phyloP scores from a whole-genome alignment of 2,797 vertebrate genomes.

The Oreortyx pictus region DNA sequence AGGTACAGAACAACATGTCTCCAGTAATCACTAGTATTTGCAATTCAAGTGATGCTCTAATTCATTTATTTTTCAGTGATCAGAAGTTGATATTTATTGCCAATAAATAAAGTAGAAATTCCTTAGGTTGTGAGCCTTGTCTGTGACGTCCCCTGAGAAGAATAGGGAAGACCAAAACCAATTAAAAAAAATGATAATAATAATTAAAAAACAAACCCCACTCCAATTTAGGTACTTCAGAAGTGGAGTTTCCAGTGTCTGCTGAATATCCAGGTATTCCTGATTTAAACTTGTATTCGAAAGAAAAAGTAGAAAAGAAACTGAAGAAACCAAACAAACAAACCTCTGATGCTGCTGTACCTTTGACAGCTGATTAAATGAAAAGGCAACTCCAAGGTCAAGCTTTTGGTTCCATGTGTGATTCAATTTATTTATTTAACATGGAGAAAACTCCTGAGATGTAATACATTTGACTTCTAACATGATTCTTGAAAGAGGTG shows the following conservation, averaged over 20 bases:
- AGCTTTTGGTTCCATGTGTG: background rate
- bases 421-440: constrained; percentile 20
- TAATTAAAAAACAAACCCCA: too few species aligned
- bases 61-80: background rate
- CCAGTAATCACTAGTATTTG: background rate
- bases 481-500: background rate
- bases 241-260: background rate
- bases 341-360: background rate
- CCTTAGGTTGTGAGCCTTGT: too few species aligned
- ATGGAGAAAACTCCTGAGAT: background rate
- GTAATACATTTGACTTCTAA: background rate
- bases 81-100: background rate
- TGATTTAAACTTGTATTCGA: background rate
- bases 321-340: background rate
- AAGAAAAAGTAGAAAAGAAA: background rate
- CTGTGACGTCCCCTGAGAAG: background rate
- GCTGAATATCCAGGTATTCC: background rate
- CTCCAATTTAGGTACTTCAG: background rate
- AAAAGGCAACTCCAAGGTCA: constrained; percentile 5
- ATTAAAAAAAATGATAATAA: background rate
- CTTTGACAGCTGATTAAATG: background rate
- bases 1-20: background rate
- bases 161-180: background rate
- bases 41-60: background rate
- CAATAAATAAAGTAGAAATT: background rate